Conservation (phyloP, 2,888 invertebrate genomes). For the Emmelina monodactyla region DNA sequence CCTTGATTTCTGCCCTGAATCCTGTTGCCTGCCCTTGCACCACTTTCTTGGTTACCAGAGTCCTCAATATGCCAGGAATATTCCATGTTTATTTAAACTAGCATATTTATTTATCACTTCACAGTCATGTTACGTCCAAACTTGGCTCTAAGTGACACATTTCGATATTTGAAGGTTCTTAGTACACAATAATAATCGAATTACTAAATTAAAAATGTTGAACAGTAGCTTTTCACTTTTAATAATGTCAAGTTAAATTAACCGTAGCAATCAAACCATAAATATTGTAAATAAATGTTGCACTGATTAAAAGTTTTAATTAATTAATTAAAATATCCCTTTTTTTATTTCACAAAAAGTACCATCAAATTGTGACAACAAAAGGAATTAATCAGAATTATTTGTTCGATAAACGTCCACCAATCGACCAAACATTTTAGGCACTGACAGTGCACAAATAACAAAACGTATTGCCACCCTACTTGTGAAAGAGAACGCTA, state of each 20-base stretch:
- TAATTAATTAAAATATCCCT: constrained; percentile 15
- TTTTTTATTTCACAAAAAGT: constrained; percentile 19
- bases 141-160: constrained; percentile 25
- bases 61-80: constrained; percentile 59
- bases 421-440: constrained; percentile 47
- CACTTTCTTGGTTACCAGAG: constrained; percentile 31
- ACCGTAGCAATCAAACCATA: no score
- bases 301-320: no score
- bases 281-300: no score
- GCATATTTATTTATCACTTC: constrained; percentile 6
- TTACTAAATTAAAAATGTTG: no score
- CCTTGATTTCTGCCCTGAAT: constrained; percentile 41
- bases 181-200: no score
- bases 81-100: constrained; percentile 43
- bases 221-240: no score
- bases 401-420: constrained; percentile 41
- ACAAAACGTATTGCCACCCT: constrained; percentile 35
- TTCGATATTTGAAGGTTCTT: no score
- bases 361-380: no score
- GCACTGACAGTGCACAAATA: constrained; percentile 38
- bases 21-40: constrained; percentile 25
- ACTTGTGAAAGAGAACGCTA: constrained; percentile 31
- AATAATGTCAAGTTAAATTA: no score
- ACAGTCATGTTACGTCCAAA: constrained; percentile 27
- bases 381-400: no score